Percentiles rank a stretch among this genome's conserved stretches.
These are phyloP conservation scores for Tympanuchus pallidicinctus DNA, from an alignment of 2,113 vertebrate species.

Conservation along the genomic window DNA sequence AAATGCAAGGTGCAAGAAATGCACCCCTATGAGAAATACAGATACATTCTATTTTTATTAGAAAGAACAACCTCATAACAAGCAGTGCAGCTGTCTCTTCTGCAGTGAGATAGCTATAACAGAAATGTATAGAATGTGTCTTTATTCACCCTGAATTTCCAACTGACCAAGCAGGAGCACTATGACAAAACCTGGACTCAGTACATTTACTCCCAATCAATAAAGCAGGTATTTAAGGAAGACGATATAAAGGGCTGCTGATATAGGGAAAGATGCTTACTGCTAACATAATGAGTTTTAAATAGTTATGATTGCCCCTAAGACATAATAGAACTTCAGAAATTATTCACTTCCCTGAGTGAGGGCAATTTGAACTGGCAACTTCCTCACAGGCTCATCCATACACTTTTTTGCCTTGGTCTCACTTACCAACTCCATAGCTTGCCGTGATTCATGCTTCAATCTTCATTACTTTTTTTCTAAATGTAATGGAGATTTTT, in stretches of 20 bases:
- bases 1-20: conserved; percentile 67
- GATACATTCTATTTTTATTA: not conserved
- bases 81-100: not conserved
- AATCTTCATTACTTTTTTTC: not conserved
- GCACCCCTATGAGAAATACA: not conserved
- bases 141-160: not conserved
- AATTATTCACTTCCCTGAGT: not conserved
- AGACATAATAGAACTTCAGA: not conserved
- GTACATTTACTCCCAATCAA: not conserved
- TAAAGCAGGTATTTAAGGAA: not conserved
- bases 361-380: not conserved
- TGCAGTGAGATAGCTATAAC: not conserved
- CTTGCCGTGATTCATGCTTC: not conserved
- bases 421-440: not conserved
- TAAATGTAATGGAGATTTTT: not conserved
- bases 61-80: not conserved
- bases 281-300: not conserved
- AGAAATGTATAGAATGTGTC: not conserved
- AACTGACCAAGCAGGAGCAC: not conserved
- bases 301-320: not conserved
- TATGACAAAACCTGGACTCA: not conserved
- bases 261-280: not conserved
- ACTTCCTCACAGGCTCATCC: not conserved
- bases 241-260: not conserved
- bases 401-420: not conserved